phyloP scores from a whole-genome alignment of 1,140 invertebrate species.

The Oppia nitens region DNA sequence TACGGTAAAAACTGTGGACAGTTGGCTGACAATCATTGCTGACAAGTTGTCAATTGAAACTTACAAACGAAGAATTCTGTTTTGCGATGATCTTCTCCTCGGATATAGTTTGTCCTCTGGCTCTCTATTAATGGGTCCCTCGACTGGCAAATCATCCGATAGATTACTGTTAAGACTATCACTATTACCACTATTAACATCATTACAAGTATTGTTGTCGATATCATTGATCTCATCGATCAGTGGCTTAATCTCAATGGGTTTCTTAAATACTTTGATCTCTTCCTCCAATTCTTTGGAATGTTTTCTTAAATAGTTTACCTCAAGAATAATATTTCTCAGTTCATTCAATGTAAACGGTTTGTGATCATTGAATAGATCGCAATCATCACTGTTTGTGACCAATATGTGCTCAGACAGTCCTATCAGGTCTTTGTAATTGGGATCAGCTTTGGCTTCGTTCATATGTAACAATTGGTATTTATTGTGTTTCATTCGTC shows the following conservation, averaged over 20 bases:
- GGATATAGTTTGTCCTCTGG: conserved; percentile 89
- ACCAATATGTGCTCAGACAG: not conserved
- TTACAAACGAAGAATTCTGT: not conserved
- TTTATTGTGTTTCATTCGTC: not conserved
- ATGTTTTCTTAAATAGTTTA: conserved; percentile 69
- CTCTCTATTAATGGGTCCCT: conserved; percentile 85
- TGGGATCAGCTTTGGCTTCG: not conserved
- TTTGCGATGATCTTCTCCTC: not conserved
- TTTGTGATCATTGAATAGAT: conserved; percentile 42
- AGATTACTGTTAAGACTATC: not conserved
- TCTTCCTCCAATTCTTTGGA: conserved; percentile 74
- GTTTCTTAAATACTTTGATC: conserved; percentile 43
- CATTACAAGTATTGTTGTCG: conserved; percentile 25
- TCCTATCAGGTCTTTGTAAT: not conserved
- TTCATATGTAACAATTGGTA: not conserved
- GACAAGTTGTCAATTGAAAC: not conserved
- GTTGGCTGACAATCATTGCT: too few species aligned
- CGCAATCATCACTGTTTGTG: not conserved
- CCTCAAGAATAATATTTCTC: conserved; percentile 65
- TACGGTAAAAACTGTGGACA: too few species aligned
- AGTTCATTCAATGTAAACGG: conserved; percentile 77
- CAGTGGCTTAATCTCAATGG: conserved; percentile 27
- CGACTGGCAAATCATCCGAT: conserved; percentile 65
- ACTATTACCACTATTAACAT: not conserved
- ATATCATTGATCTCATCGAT: conserved; percentile 66